Evolutionary conservation across 2,113 vertebrate species (phyloP).

Genomic region (Gila orcuttii): DNA sequence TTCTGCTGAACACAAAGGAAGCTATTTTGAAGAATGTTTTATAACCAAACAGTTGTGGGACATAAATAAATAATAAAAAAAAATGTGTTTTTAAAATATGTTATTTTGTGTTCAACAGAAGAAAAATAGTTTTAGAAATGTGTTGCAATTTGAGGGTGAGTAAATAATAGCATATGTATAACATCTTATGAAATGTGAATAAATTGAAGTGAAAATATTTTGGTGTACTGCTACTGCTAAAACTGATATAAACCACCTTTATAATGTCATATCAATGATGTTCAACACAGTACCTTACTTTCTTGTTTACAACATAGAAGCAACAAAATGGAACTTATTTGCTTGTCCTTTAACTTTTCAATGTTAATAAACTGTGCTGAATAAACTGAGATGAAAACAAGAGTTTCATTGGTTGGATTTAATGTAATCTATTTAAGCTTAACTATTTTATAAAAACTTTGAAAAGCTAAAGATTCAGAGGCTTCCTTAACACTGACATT

Average conservation of each 20-base stretch:
- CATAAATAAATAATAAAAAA: no score
- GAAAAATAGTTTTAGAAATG: no score
- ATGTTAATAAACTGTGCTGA: slow-evolving; percentile 21
- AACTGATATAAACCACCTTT: neutral
- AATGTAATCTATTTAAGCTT: neutral
- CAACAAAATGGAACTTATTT: slow-evolving; percentile 7
- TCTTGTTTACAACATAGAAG: slow-evolving; percentile 36
- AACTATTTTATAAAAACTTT: neutral
- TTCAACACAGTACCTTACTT: slow-evolving; percentile 33
- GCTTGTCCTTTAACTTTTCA: slow-evolving; percentile 18
- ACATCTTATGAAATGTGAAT: slow-evolving; percentile 8
- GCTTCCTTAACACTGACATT: neutral
- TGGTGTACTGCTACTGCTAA: neutral
- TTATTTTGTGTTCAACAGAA: no score
- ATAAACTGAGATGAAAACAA: slow-evolving; percentile 35
- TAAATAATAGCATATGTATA: neutral
- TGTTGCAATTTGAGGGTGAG: neutral
- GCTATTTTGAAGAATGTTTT: no score
- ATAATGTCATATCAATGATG: slow-evolving; percentile 1
- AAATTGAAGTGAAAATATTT: slow-evolving; percentile 24
- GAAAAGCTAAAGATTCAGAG: neutral
- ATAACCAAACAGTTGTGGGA: no score
- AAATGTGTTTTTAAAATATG: no score
- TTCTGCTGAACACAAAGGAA: no score
- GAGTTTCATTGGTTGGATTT: neutral